phyloP scores from a whole-genome alignment of 2,797 vertebrate genomes.

The Gambusia yucatana region DNA sequence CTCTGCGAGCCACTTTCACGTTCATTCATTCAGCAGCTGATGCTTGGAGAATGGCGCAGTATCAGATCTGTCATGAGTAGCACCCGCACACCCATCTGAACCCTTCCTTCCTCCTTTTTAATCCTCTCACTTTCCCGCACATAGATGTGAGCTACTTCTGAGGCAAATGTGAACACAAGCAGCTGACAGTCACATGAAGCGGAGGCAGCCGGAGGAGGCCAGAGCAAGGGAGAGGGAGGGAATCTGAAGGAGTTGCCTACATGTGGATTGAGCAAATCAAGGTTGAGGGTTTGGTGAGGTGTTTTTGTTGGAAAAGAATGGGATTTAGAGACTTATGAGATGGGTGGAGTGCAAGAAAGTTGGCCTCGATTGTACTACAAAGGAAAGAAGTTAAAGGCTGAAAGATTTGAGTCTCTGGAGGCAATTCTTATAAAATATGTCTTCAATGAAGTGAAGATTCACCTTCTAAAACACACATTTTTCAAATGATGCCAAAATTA shows the following conservation, averaged over 20 bases:
- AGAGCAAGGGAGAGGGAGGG: slow-evolving; percentile 16
- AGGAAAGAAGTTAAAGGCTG: slow-evolving; percentile 5
- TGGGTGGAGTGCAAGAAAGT: slow-evolving; percentile 36
- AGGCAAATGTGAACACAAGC: slow-evolving; percentile 64
- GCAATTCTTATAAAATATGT: not conserved
- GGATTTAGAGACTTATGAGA: slow-evolving; percentile 67
- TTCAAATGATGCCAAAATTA: not conserved
- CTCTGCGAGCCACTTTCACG: not conserved
- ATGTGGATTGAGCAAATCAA: slow-evolving; percentile 39
- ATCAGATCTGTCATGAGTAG: slow-evolving; percentile 10
- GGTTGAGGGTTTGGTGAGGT: slow-evolving; percentile 21
- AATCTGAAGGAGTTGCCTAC: not conserved
- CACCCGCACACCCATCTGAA: slow-evolving; percentile 13
- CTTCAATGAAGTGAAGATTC: not conserved
- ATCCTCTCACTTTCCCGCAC: slow-evolving; percentile 45
- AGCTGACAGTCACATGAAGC: slow-evolving; percentile 87
- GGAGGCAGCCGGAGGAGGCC: slow-evolving; percentile 33
- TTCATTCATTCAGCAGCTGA: slow-evolving; percentile 7
- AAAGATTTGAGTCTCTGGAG: not conserved
- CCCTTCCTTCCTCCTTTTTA: slow-evolving; percentile 45
- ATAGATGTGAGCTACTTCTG: slow-evolving; percentile 42
- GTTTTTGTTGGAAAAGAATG: slow-evolving; percentile 54
- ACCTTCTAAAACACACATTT: not conserved
- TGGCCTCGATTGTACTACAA: slow-evolving; percentile 41
- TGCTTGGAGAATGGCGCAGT: slow-evolving; percentile 6